Evolutionary conservation across 1,140 invertebrate genomes (phyloP), one percentile per base, ranked within the genome.

Genomic region (Octopus bimaculoides): DNA sequence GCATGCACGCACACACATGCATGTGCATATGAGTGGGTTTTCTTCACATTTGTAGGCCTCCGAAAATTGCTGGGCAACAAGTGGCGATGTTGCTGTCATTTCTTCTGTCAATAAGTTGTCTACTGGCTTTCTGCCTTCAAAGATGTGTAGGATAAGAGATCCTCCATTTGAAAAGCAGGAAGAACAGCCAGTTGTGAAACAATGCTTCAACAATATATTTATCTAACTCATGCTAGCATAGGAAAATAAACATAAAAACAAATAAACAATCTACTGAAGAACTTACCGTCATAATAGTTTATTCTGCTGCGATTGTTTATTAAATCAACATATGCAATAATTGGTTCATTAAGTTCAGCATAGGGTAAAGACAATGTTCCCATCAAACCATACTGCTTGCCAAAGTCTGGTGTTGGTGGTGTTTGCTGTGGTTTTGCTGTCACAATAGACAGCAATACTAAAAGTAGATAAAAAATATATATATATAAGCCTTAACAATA

Each of bases 271-370:
- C 54, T 41, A n/a, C 82, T 10, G 26, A 41, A 41, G 26, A 83
- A 79, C 85, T 87, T 91, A 93, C 95, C 95, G 84, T 95, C 95
- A 91, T 98, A 99, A 86, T 98, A 99, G 90, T 98, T 97, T 82
- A 98, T 96, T 80, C 97, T 92, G 77, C 96, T 97, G 75, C 91
- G 92, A 79, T 93, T 93, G 81, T 92, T 92, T 14, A 92, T 90
- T 5, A 90, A 91, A 91, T 98, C 96, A 83, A 91, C 97, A 93
- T 95, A 98, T 20, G 95, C 96, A 86, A 93, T 94, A 88, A 98
- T 97, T 5, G 96, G 96, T 81, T 93, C 92, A 53, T 88, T 86
- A 78, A 98, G 94, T 91, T 98, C 97, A 12, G 97, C 96, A 92
- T 98, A 99, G 0, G 97, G 97, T 81, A 98, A 95, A 6, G 80